A percentile compares a stretch with the other conserved stretches of the same genome.
Conservation (phyloP, 2,113 vertebrate species). For the Scophthalmus maximus region DNA sequence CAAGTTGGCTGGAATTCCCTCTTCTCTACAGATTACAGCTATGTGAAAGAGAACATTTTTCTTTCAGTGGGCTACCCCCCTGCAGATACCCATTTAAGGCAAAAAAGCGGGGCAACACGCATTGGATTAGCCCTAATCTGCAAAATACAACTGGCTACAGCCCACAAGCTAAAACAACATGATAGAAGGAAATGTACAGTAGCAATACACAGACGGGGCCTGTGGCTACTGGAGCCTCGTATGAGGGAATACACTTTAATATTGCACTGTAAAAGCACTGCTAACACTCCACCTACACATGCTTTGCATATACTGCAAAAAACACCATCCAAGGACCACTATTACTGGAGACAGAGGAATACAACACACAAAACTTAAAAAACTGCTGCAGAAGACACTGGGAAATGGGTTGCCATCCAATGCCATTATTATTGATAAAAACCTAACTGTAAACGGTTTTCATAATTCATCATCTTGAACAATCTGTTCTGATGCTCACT, state of each 20-base stretch:
- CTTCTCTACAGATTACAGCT: conserved; percentile 54
- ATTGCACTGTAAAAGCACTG: conserved; percentile 59
- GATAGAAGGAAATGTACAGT: conserved; percentile 49
- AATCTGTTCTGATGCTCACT: background rate
- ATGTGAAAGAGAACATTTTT: conserved; percentile 46
- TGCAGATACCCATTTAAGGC: conserved; percentile 51
- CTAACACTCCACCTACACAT: conserved; percentile 67
- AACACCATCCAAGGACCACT: conserved; percentile 53
- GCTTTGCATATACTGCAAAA: conserved; percentile 63
- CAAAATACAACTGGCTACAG: conserved; percentile 50
- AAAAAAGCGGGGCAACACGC: conserved; percentile 36
- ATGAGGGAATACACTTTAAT: conserved; percentile 55
- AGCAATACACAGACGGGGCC: conserved; percentile 36
- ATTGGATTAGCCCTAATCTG: conserved; percentile 69
- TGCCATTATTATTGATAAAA: too few relatives aligned
- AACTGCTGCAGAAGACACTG: conserved; percentile 2
- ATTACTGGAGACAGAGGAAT: conserved; percentile 28
- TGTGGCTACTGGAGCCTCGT: conserved; percentile 44
- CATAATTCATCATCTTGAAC: conserved; percentile 6
- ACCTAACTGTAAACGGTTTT: background rate
- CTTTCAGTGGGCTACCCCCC: conserved; percentile 47
- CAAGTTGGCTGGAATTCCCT: conserved; percentile 64
- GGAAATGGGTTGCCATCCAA: background rate
- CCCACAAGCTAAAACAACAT: conserved; percentile 53
- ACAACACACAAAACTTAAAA: conserved; percentile 9